phyloP scores from a whole-genome alignment of 2,797 vertebrate genomes.

The Pangasius sanitwongsei region DNA sequence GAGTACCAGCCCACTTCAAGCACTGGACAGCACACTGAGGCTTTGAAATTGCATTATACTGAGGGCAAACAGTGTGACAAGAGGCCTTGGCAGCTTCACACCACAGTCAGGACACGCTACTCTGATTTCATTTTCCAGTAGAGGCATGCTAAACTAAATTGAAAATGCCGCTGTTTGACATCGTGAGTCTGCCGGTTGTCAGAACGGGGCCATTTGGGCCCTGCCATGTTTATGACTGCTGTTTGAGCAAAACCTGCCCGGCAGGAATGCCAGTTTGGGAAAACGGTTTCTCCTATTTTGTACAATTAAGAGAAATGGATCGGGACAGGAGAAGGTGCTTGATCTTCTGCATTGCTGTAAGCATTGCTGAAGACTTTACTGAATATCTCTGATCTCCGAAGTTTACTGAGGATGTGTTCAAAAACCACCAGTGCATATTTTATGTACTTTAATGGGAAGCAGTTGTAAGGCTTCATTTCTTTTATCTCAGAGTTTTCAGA shows the following conservation, averaged over 20 bases:
- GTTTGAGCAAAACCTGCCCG: constrained; percentile 10
- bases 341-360: background rate
- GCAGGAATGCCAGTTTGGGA: constrained; percentile 29
- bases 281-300: constrained; percentile 24
- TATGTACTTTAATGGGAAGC: background rate
- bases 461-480: background rate
- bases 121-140: constrained; percentile 65
- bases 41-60: constrained; percentile 62
- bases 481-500: background rate
- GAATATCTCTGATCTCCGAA: background rate
- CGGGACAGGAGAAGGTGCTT: background rate
- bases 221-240: constrained; percentile 51
- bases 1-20: constrained; percentile 8
- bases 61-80: constrained; percentile 59
- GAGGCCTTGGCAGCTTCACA: constrained; percentile 35
- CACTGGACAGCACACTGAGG: constrained; percentile 52
- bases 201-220: constrained; percentile 48
- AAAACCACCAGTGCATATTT: background rate
- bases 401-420: background rate
- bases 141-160: constrained; percentile 51
- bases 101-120: constrained; percentile 41
- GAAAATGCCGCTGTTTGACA: constrained; percentile 60
- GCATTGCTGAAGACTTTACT: background rate
- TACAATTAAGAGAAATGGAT: constrained; percentile 8
- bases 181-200: constrained; percentile 48